Evolutionary conservation across 2,113 vertebrate genomes (phyloP).

Genomic region (Tachysurus vachellii): DNA sequence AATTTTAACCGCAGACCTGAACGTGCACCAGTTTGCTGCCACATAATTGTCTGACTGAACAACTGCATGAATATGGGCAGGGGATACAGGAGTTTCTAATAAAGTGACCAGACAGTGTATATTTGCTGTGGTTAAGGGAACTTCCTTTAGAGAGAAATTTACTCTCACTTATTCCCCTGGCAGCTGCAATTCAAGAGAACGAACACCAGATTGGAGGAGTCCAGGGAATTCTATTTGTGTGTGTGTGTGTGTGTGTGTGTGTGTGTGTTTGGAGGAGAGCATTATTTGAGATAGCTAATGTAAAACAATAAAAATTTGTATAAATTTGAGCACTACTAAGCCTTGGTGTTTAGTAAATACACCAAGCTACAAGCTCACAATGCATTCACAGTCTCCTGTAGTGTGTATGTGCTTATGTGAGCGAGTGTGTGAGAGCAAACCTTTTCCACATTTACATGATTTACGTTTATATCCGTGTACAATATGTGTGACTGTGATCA

Average conservation of each 20-base stretch:
- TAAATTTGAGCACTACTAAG: background rate
- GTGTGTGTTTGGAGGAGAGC: background rate
- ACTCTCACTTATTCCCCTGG: slow-evolving; percentile 52
- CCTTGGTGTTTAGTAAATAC: background rate
- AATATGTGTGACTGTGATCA: slow-evolving; percentile 17
- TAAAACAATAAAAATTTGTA: background rate
- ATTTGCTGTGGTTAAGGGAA: background rate
- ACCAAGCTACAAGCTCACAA: background rate
- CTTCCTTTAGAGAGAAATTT: background rate
- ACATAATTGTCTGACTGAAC: background rate
- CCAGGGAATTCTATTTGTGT: slow-evolving; percentile 45
- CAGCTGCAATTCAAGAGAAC: slow-evolving; percentile 54
- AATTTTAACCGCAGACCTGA: background rate
- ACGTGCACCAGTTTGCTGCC: background rate
- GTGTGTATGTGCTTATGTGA: slow-evolving; percentile 32
- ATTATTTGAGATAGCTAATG: background rate
- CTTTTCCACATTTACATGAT: slow-evolving; percentile 9
- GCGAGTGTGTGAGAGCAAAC: slow-evolving; percentile 47
- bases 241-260: slow-evolving; percentile 40
- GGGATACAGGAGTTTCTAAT: background rate
- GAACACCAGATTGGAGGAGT: slow-evolving; percentile 57
- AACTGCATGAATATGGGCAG: background rate
- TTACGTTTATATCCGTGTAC: slow-evolving; percentile 39
- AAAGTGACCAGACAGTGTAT: background rate
- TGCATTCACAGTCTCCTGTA: background rate